Evolutionary conservation across 2,797 vertebrate genomes (phyloP).

Genomic region (Epinephelus coioides): DNA sequence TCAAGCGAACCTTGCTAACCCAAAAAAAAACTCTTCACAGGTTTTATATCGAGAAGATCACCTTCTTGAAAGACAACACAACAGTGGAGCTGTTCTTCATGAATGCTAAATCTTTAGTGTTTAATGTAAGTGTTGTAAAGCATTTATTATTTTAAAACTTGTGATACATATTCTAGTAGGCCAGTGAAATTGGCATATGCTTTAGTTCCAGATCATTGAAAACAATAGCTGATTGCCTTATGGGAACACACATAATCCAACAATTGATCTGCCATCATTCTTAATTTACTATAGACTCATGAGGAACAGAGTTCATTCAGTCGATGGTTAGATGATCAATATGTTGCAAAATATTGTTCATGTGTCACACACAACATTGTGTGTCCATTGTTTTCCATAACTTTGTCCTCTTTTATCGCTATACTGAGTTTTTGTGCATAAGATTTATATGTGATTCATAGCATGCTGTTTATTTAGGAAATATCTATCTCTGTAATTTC

Average conservation of each 20-base stretch:
- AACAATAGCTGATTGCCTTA: neutral
- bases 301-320: neutral
- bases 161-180: neutral
- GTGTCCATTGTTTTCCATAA: neutral
- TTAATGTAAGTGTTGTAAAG: constrained; percentile 89
- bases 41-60: constrained; percentile 98
- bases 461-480: neutral
- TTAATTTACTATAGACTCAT: neutral
- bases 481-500: neutral
- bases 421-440: neutral
- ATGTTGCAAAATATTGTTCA: neutral
- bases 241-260: neutral
- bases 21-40: constrained; percentile 80
- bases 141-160: neutral
- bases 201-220: neutral
- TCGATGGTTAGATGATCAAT: neutral
- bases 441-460: neutral
- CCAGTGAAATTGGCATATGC: neutral
- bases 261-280: neutral
- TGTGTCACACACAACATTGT: neutral
- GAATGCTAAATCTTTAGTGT: constrained; percentile 95
- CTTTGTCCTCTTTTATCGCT: neutral
- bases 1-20: constrained; percentile 23
- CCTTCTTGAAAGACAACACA: constrained; percentile 94
- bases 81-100: constrained; percentile 98